Base-by-base conservation (phyloP, 1,140 invertebrate genomes). In the Zaprionus davidi region DNA sequence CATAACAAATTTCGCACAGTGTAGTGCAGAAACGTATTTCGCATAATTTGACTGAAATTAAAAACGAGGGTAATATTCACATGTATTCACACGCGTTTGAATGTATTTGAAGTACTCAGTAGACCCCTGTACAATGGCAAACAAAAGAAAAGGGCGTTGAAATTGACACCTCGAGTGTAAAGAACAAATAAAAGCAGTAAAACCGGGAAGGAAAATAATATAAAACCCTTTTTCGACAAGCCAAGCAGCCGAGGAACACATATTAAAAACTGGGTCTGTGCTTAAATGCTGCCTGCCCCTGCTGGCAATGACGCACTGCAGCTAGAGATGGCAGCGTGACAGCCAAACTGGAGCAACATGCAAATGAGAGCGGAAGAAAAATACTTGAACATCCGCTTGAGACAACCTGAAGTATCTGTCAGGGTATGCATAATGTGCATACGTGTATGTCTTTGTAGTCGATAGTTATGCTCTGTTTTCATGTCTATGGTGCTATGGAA, bases 151-250 rank as follows among this genome's bases (percentile, higher is more conserved):
- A 88, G 84, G 84, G 84, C 84, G 84, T 88, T 88, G 84, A 88
- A 88, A 90, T 88, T 88, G 84, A 88, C 84, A 88, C 84, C 84
- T 88, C 84, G 76, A 81, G 85, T 88, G 84, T 90, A 85, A 90
- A 84, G 79, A 74, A 76, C 71, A 75, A 79, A 79, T 76, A 82
- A 82, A 76, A 76, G 57, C 74, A 80, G 69, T 28, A 68, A 62
- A 55, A 53, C 41, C 53, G 26, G 31, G 31, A 75, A 38, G 17
- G 49, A 69, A 75, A 67, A 71, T 72, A 78, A 76, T 60, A 63
- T 38, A 57, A 69, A 88, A 71, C 84, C 84, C 73, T 88, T 87
- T 80, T 81, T 76, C 75, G 58, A 66, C 69, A 66, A 56, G 44
- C 22, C 22, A 63, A 31, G 17, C 55, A 20, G 22, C 24, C 59